Conservation (phyloP, 30 jellyfish, hydroid and myxozoan genomes). For the Turritopsis dohrnii region DNA sequence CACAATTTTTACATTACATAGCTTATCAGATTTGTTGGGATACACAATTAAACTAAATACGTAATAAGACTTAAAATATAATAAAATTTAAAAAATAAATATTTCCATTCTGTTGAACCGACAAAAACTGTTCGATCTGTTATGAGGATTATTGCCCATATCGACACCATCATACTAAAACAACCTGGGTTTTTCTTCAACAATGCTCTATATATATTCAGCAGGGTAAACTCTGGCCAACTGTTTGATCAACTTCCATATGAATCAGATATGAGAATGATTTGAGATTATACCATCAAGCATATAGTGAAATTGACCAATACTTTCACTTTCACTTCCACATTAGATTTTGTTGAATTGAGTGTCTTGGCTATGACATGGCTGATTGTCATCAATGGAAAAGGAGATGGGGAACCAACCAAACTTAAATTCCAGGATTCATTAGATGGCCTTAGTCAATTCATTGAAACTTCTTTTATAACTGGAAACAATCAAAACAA, state of each 20-base stretch:
- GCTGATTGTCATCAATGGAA: background rate
- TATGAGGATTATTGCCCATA: background rate
- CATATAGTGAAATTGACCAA: background rate
- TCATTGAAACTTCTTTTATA: too few relatives aligned
- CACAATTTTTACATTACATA: too few relatives aligned
- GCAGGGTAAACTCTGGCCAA: background rate
- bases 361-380: background rate
- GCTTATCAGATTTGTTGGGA: too few relatives aligned
- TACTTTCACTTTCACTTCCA: background rate
- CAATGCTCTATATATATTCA: background rate
- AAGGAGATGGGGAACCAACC: too few relatives aligned
- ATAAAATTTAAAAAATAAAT: too few relatives aligned
- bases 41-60: too few relatives aligned
- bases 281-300: background rate
- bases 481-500: too few relatives aligned
- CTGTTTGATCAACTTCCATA: background rate
- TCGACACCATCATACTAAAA: background rate
- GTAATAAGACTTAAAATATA: too few relatives aligned
- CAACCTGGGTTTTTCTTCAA: background rate
- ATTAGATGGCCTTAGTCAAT: too few relatives aligned
- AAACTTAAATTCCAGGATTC: too few relatives aligned
- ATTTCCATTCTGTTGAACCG: too few relatives aligned
- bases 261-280: background rate
- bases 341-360: background rate
- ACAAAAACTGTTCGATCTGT: background rate